Evolutionary conservation across 2,113 vertebrate genomes (phyloP).

Genomic region (Phylloscopus trochilus): DNA sequence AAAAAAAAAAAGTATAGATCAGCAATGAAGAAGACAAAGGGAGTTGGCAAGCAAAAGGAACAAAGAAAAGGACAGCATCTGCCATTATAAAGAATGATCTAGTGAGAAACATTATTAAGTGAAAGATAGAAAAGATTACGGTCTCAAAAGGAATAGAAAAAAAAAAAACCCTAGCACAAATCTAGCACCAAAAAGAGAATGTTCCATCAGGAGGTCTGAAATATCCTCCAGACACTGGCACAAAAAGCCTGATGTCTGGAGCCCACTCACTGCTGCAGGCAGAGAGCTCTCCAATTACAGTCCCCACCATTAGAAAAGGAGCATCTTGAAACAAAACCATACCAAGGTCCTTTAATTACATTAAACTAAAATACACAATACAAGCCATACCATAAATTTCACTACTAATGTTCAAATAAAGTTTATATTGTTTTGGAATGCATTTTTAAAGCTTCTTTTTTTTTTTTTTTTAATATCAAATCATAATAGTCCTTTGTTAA

Average conservation of each 20-base stretch:
- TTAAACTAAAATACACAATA: background rate
- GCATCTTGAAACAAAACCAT: background rate
- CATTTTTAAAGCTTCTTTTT: background rate
- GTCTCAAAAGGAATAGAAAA: background rate
- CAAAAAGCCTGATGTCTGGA: background rate
- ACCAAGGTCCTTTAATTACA: background rate
- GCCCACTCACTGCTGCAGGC: background rate
- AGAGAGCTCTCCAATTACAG: slow-evolving; percentile 36
- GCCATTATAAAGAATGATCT: background rate
- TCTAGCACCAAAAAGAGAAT: background rate
- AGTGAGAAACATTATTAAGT: background rate
- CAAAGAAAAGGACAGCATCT: background rate
- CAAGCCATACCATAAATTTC: background rate
- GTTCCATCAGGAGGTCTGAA: slow-evolving; percentile 10
- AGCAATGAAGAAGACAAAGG: background rate
- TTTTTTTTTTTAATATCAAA: background rate
- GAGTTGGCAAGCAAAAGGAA: background rate
- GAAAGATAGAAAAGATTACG: background rate
- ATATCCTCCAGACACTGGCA: background rate
- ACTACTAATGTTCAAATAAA: background rate
- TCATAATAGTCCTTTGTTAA: background rate
- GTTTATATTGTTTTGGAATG: background rate
- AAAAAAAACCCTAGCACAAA: background rate
- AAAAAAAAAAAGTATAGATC: background rate
- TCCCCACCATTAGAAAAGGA: background rate